Evolutionary conservation across 2,888 invertebrate genomes (phyloP), one percentile per base, ranked within the genome.

Genomic region (Acanthosoma haemorrhoidale): DNA sequence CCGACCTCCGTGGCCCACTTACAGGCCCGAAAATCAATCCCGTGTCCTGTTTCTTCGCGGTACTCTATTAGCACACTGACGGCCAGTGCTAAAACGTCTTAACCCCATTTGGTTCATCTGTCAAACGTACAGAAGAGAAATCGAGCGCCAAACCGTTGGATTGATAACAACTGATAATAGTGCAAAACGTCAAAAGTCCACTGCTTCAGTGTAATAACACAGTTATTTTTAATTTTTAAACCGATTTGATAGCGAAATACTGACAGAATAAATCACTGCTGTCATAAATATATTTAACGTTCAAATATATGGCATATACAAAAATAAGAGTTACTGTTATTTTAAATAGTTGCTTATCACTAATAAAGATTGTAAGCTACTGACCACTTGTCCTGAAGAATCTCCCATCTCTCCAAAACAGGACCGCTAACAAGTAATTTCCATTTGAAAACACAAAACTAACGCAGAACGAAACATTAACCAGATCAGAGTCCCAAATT

Each of bases 371-470:
- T 3, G 13, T 25, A n/a, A 2, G 6, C 13, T 11, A 58, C 68
- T 68, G 9, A 68, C 68, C 68, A 68, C 68, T 68, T 68, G 68
- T 68, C 68, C 68, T 34, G 68, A 68, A 21, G 68, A 68, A 57
- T 68, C 68, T 21, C 68, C 68, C 68, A 68, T 68, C n/a, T 51
- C 34, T 15, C 32, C 18, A 43, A 41, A 31, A 16, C 15, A 39
- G 15, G 13, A 64, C 39, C 29, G 29, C 64, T 41, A 64, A 64
- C 36, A 64, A 63, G 25, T 21, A 64, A 29, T 64, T 61, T 38
- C 36, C 64, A 64, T 64, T 64, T 31, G 21, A 15, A 41, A 64
- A 43, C 21, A 43, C 29, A 43, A 38, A 29, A 39, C 36, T 25
- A 64, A 43, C 11, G 18, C 43, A 15, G 25, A 25, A 3, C 43